These are phyloP conservation scores for Amphiprion clarkii DNA, from an alignment of 2,797 vertebrate species.

Conservation along the genomic window DNA sequence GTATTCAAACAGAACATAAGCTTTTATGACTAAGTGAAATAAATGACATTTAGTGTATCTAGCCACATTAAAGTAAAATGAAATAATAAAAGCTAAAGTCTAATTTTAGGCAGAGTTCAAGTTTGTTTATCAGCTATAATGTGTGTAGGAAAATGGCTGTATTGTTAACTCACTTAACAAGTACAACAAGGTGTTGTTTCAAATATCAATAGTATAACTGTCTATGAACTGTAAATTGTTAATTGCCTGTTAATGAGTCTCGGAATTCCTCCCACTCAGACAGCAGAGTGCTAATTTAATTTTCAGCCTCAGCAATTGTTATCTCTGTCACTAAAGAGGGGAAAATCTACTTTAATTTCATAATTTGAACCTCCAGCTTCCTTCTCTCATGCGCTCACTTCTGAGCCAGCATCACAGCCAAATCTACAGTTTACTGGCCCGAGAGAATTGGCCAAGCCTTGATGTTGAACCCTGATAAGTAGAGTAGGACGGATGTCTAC, in stretches of 20 bases:
- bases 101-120: neutral
- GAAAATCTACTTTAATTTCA: neutral
- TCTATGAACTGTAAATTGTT: constrained; percentile 24
- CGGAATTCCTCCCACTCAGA: constrained; percentile 10
- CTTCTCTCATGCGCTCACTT: neutral
- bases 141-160: constrained; percentile 5
- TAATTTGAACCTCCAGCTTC: neutral
- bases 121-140: constrained; percentile 8
- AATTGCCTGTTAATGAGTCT: constrained; percentile 15
- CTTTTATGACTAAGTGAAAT: neutral
- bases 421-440: too few species aligned
- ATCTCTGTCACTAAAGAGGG: neutral
- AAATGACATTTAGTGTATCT: neutral
- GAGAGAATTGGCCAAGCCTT: neutral
- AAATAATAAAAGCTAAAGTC: neutral
- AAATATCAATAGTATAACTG: constrained; percentile 19
- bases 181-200: neutral
- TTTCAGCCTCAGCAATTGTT: constrained; percentile 14
- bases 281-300: constrained; percentile 7
- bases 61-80: neutral
- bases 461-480: constrained; percentile 21
- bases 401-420: too few species aligned
- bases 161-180: neutral
- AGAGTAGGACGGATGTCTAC: constrained; percentile 42
- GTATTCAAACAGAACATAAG: neutral